A percentile compares a stretch with the other conserved stretches of the same genome.
phyloP scores from a whole-genome alignment of 2,797 vertebrate genomes.

The Cryptoblepharus egeriae region DNA sequence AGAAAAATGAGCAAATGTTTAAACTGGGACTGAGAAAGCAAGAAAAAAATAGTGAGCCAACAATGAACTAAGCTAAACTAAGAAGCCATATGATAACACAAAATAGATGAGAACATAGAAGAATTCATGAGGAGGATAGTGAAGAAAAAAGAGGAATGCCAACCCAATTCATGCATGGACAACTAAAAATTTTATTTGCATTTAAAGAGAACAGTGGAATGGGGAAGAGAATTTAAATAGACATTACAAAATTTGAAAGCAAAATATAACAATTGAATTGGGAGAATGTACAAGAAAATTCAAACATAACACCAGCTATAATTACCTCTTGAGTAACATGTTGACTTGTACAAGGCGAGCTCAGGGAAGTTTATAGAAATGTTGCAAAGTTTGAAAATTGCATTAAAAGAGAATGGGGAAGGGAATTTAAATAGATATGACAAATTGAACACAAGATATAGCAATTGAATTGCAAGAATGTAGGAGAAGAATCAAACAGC shows the following conservation, averaged over 20 bases:
- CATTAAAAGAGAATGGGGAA: background rate
- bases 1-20: background rate
- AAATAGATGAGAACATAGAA: background rate
- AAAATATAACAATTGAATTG: background rate
- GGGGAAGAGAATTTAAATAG: no score
- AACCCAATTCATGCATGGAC: background rate
- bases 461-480: background rate
- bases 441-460: background rate
- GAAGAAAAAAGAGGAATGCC: background rate
- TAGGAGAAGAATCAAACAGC: background rate
- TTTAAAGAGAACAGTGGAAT: background rate
- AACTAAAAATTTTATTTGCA: background rate
- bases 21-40: background rate
- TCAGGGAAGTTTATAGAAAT: background rate
- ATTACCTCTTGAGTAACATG: no score
- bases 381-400: background rate
- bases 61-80: background rate
- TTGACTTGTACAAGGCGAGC: background rate
- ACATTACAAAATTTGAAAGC: no score
- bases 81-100: background rate
- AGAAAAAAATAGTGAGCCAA: background rate
- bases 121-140: background rate
- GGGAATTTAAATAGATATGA: background rate
- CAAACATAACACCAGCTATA: no score
- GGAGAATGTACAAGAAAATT: background rate